phyloP scores from a whole-genome alignment of 2,888 invertebrate species.

The Leucophenga maculata region DNA sequence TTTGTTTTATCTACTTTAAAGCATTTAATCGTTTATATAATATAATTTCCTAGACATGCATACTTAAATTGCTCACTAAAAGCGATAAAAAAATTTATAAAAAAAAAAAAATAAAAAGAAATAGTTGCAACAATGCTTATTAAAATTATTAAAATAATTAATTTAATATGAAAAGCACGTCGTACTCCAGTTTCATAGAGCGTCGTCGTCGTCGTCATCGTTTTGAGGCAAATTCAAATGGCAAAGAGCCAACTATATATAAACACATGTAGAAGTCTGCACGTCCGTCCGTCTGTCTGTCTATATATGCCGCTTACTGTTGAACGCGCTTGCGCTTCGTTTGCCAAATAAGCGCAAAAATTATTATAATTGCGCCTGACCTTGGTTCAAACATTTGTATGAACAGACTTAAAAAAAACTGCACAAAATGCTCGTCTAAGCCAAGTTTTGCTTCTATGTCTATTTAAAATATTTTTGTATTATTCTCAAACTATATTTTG shows the following conservation, averaged over 20 bases:
- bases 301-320: slow-evolving; percentile 30
- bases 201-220: slow-evolving; percentile 35
- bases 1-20: neutral
- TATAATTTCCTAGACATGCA: too few species aligned
- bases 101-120: slow-evolving; percentile 27
- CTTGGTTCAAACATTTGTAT: slow-evolving; percentile 50
- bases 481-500: slow-evolving; percentile 9
- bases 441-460: neutral
- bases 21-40: too few species aligned
- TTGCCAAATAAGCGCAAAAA: slow-evolving; percentile 45
- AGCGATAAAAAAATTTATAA: slow-evolving; percentile 22
- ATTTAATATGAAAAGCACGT: slow-evolving; percentile 53
- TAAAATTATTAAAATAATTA: slow-evolving; percentile 57
- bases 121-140: slow-evolving; percentile 46
- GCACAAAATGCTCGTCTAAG: neutral
- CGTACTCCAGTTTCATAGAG: slow-evolving; percentile 57
- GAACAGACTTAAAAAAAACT: slow-evolving; percentile 34
- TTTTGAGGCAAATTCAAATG: slow-evolving; percentile 31
- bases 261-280: slow-evolving; percentile 2
- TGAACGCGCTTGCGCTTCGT: slow-evolving; percentile 25
- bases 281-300: neutral
- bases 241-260: slow-evolving; percentile 48
- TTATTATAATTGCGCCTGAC: slow-evolving; percentile 56
- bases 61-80: too few species aligned
- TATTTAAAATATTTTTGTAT: neutral